These are phyloP conservation scores for Rhaphigaster nebulosa DNA, from an alignment of 2,888 invertebrate species.

Conservation along the genomic window DNA sequence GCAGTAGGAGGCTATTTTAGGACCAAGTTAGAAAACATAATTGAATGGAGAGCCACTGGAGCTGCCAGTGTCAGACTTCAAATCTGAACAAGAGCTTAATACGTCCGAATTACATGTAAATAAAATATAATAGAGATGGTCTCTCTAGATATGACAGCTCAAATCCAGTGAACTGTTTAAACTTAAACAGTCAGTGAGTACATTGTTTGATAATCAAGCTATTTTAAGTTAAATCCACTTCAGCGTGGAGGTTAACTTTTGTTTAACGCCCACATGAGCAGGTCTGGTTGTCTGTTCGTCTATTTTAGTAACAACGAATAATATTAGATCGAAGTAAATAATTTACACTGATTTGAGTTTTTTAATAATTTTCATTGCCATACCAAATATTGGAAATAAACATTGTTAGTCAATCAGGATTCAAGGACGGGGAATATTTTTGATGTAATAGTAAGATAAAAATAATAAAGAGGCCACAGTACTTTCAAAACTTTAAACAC, in stretches of 20 bases:
- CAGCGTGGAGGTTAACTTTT: neutral
- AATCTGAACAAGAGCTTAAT: neutral
- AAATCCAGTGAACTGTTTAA: neutral
- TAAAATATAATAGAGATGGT: neutral
- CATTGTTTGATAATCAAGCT: neutral
- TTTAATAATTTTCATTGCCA: too few relatives aligned
- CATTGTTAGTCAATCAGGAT: too few relatives aligned
- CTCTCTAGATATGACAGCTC: neutral
- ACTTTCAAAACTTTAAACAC: too few relatives aligned
- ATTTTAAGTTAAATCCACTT: neutral
- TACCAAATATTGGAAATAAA: too few relatives aligned
- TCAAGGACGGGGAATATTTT: too few relatives aligned
- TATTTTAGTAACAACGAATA: neutral
- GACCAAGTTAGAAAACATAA: constrained; percentile 10
- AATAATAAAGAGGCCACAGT: too few relatives aligned
- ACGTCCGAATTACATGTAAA: neutral
- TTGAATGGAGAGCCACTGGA: neutral
- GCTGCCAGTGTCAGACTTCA: neutral
- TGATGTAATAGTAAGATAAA: too few relatives aligned
- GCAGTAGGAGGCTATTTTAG: neutral
- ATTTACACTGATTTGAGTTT: too few relatives aligned
- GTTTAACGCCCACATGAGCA: too few relatives aligned
- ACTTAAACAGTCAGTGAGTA: neutral
- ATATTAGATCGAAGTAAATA: too few relatives aligned
- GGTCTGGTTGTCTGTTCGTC: too few relatives aligned